Evolutionary conservation across 2,888 invertebrate species (phyloP).

Genomic region (Phytoseiulus persimilis): DNA sequence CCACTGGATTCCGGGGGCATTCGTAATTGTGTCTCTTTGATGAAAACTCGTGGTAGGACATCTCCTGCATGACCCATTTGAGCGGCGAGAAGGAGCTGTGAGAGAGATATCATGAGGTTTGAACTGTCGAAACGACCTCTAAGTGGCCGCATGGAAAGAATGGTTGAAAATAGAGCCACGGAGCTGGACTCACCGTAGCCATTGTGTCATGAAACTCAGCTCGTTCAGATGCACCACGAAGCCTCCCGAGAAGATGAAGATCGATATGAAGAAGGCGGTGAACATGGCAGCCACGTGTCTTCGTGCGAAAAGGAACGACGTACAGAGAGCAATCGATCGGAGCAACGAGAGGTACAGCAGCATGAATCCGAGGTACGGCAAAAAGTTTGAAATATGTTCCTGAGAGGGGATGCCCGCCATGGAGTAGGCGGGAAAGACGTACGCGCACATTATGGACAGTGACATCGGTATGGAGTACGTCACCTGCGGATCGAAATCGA

Average conservation of each 20-base stretch:
- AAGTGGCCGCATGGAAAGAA: too few species aligned
- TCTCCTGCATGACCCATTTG: constrained; percentile 63
- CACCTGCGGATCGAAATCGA: constrained; percentile 56
- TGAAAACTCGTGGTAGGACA: constrained; percentile 49
- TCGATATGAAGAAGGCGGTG: constrained; percentile 58
- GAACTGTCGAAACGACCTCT: neutral
- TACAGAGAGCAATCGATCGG: constrained; percentile 54
- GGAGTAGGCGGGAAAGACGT: constrained; percentile 65
- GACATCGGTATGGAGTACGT: constrained; percentile 69
- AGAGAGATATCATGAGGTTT: neutral
- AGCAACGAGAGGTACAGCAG: constrained; percentile 50
- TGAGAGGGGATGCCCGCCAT: constrained; percentile 48
- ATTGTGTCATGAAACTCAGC: constrained; percentile 59
- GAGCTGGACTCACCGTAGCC: constrained; percentile 52
- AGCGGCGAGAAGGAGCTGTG: constrained; percentile 60
- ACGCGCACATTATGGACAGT: constrained; percentile 70
- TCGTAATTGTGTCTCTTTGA: constrained; percentile 45
- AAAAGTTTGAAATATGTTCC: constrained; percentile 45
- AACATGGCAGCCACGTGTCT: constrained; percentile 58
- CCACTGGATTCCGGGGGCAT: constrained; percentile 58
- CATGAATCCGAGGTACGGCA: constrained; percentile 48
- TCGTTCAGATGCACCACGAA: constrained; percentile 63
- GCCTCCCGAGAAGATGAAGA: constrained; percentile 57
- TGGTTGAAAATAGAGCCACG: too few species aligned
- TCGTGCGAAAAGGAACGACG: constrained; percentile 61